These are phyloP conservation scores for Pelusios castaneus DNA, from an alignment of 2,113 vertebrate species.

Conservation along the genomic window DNA sequence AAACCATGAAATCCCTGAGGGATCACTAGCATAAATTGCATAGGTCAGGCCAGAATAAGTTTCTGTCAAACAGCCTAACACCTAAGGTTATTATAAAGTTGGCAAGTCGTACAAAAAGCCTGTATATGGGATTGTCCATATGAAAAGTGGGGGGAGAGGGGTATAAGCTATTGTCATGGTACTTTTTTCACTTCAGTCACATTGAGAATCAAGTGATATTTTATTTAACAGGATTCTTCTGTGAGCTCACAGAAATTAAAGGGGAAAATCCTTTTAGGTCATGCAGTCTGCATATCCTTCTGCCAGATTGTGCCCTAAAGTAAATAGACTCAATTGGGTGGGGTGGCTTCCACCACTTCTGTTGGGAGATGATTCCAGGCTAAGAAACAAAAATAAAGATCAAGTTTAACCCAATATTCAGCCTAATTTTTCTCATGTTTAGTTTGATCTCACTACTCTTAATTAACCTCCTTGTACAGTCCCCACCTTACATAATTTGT, in stretches of 20 bases:
- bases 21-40: slow-evolving; percentile 60
- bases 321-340: not conserved
- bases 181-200: slow-evolving; percentile 13
- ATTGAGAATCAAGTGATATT: not conserved
- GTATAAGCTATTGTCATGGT: not conserved
- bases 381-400: not conserved
- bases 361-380: not conserved
- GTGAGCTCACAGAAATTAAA: not conserved
- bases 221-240: not conserved
- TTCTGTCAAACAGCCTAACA: slow-evolving; percentile 80
- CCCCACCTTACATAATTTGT: not conserved
- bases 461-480: not conserved
- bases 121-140: not conserved
- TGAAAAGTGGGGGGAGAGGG: not conserved
- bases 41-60: slow-evolving; percentile 74
- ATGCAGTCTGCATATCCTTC: not conserved
- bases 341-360: not conserved
- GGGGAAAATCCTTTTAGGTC: not conserved
- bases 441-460: not conserved
- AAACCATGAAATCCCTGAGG: slow-evolving; percentile 62
- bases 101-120: slow-evolving; percentile 44
- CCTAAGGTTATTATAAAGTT: slow-evolving; percentile 76
- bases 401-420: not conserved
- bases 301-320: not conserved
- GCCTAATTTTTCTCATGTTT: not conserved